Evolutionary conservation across 2,797 vertebrate species (phyloP), one percentile per base, ranked within the genome.

Genomic region (Schizopygopsis malacanthus): DNA sequence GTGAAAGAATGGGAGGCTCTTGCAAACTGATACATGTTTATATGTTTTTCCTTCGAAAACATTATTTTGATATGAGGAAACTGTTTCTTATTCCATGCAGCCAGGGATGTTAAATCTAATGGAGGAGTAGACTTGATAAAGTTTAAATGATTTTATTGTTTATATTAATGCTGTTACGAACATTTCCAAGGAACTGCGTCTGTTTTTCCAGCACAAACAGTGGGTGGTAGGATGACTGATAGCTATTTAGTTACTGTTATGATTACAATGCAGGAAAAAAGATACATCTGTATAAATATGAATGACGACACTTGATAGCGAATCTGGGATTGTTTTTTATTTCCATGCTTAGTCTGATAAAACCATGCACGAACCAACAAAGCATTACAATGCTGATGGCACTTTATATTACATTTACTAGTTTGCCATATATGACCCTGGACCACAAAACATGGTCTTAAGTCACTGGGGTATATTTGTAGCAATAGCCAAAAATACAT

Each of bases 211-310:
- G 71, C 28, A 75, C 79, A 77, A 39, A 69, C 25, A 43, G 54
- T 65, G 33, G 39, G 50, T 82, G 81, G 69, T 50, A 56, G 69
- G 56, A 83, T 87, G 71, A 83, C 25, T 47, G 85, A 83, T 75
- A 56, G 65, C 22, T 81, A 25, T 25, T 70, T 81, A 41, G 45
- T 72, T 45, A 73, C 47, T 75, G 45, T 81, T 71, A 71, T 81
- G 67, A 71, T 71, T 82, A 72, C 52, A 71, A 72, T 72, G 81
- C 37, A 56, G 65, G 81, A 82, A 71, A 82, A 72, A 20, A 59
- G 67, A 43, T 59, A 82, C 16, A 56, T 81, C 33, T 70, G 65
- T 70, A 54, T 54, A 54, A 70, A 81, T 81, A 70, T 70, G 59
- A 67, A 67, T 65, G 79, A 54, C 1, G 37, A 70, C 33, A 54